A percentile compares a stretch with the other conserved stretches of the same genome.
These are phyloP conservation scores for Crossocerus cetratus DNA, from an alignment of 2,888 invertebrate species.

Conservation along the genomic window DNA sequence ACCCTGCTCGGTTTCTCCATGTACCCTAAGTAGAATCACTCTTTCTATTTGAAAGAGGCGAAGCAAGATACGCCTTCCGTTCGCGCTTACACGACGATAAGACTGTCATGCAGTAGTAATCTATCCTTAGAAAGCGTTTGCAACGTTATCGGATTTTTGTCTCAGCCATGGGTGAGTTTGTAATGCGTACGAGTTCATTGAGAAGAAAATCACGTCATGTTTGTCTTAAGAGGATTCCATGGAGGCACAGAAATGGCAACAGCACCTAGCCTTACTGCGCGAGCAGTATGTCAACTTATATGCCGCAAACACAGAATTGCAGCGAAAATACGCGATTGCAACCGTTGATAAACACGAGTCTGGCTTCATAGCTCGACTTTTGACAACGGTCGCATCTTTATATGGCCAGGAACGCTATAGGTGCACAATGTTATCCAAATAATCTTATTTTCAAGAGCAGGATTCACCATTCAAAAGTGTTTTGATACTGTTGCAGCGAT, in stretches of 20 bases:
- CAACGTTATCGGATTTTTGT: slow-evolving; percentile 8
- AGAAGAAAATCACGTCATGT: neutral
- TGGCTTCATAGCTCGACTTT: slow-evolving; percentile 90
- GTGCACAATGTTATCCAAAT: slow-evolving; percentile 62
- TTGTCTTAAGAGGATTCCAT: slow-evolving; percentile 65
- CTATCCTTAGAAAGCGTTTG: slow-evolving; percentile 1
- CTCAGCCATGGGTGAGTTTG: slow-evolving; percentile 42
- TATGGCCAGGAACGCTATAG: slow-evolving; percentile 88
- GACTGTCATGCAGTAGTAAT: slow-evolving; percentile 35
- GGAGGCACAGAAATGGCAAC: slow-evolving; percentile 80
- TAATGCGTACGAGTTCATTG: neutral
- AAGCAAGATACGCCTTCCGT: slow-evolving; percentile 6
- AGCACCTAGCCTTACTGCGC: slow-evolving; percentile 90
- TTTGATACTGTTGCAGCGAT: slow-evolving; percentile 80
- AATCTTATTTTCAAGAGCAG: neutral
- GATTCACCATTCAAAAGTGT: slow-evolving; percentile 11
- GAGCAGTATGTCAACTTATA: slow-evolving; percentile 95
- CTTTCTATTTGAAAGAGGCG: slow-evolving; percentile 8
- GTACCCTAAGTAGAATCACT: neutral
- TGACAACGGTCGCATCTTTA: slow-evolving; percentile 89
- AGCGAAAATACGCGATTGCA: slow-evolving; percentile 89
- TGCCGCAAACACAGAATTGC: slow-evolving; percentile 87
- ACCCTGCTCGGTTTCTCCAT: neutral
- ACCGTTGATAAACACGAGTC: slow-evolving; percentile 85
- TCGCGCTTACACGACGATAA: neutral